A percentile compares a stretch with the other conserved stretches of the same genome.
Evolutionary conservation across 2,113 vertebrate species (phyloP).

Genomic region (Ramphastos sulfuratus): DNA sequence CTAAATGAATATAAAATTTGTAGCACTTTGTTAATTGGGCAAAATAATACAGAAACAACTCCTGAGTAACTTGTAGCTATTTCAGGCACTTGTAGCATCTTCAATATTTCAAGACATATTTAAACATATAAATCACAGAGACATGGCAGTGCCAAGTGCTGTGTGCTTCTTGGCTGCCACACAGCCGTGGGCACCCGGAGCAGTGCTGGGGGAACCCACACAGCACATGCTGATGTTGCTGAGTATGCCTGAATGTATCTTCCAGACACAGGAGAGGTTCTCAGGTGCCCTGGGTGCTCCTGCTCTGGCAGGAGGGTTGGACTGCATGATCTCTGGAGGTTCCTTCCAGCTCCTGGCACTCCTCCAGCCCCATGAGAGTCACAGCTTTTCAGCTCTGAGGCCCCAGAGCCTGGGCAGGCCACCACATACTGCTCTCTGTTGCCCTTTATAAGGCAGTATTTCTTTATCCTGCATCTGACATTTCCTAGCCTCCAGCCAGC

Average conservation of each 20-base stretch:
- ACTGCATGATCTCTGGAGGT: no score
- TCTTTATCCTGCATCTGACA: not conserved
- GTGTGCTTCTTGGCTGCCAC: not conserved
- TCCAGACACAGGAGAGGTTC: not conserved
- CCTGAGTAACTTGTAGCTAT: not conserved
- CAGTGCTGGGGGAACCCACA: not conserved
- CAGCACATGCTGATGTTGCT: not conserved
- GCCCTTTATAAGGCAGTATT: not conserved
- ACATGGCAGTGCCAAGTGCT: not conserved
- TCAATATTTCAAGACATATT: conserved; percentile 7
- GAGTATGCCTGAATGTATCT: not conserved
- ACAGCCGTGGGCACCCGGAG: not conserved
- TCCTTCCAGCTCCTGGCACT: not conserved
- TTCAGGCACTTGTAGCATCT: not conserved
- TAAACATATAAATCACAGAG: not conserved
- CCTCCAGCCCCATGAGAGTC: accelerated
- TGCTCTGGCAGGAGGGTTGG: no score
- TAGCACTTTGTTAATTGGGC: not conserved
- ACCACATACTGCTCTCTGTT: not conserved
- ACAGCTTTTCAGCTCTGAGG: not conserved
- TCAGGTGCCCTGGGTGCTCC: no score
- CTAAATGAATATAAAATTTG: conserved; percentile 41
- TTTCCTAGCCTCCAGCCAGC: not conserved
- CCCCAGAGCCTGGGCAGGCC: not conserved
- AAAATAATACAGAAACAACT: conserved; percentile 26